A percentile compares a stretch with the other conserved stretches of the same genome.
Conservation (phyloP, 23 tunicate genomes). For the Clavelina lepadiformis region DNA sequence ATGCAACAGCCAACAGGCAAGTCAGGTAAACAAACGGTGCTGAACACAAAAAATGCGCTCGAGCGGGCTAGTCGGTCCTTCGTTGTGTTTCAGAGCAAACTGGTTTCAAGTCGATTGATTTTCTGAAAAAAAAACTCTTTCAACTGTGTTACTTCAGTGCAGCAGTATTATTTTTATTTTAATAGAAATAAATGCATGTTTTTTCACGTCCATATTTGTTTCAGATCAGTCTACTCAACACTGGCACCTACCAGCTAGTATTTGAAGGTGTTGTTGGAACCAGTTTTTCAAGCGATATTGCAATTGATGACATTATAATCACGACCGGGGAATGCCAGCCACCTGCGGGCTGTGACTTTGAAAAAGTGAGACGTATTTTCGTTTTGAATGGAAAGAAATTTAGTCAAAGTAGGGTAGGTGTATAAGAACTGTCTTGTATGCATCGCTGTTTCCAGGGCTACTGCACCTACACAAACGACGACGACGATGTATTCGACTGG, state of each 20-base stretch:
- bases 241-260: conserved; percentile 61
- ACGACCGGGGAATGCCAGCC: conserved; percentile 69
- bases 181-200: no score
- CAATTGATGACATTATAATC: conserved; percentile 81
- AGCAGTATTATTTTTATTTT: no score
- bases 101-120: no score
- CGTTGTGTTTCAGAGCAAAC: no score
- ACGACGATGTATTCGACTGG: conserved; percentile 70
- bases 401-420: not conserved
- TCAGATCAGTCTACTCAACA: conserved; percentile 45
- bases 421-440: not conserved
- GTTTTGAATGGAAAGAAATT: not conserved
- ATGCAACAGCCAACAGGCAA: no score
- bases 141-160: not conserved
- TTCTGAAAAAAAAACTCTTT: not conserved
- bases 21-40: no score
- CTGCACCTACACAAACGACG: conserved; percentile 64
- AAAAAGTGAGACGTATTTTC: conserved; percentile 28
- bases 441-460: conserved; percentile 21
- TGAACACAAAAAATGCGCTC: no score
- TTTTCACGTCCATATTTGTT: not conserved
- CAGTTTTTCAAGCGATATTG: conserved; percentile 65
- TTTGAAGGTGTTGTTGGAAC: conserved; percentile 77
- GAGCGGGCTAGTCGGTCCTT: no score
- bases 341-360: conserved; percentile 74